These are phyloP conservation scores for Tauraco hartlaubi DNA, from an alignment of 2,797 vertebrate genomes.

Conservation along the genomic window DNA sequence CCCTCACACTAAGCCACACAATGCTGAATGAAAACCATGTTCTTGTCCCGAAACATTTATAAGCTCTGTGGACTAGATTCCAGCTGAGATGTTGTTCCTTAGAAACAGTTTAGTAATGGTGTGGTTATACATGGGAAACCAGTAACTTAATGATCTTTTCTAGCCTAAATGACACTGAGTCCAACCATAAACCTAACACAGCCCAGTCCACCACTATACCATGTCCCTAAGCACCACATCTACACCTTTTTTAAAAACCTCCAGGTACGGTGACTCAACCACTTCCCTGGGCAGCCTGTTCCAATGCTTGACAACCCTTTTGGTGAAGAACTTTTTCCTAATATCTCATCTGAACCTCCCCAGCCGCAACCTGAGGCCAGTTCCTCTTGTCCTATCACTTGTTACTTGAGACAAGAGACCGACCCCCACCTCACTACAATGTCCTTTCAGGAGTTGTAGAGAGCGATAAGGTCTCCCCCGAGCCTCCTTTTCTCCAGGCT, in stretches of 20 bases:
- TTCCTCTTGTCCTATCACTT: not conserved
- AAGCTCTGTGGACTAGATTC: not conserved
- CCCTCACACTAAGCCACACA: not conserved
- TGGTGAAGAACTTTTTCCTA: not conserved
- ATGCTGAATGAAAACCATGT: not conserved
- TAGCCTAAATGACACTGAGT: not conserved
- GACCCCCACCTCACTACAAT: fast-evolving
- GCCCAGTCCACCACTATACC: not conserved
- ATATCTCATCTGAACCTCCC: not conserved
- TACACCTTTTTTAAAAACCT: not conserved
- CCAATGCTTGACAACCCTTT: not conserved
- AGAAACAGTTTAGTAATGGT: not conserved
- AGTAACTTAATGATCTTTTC: not conserved
- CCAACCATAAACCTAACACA: not conserved
- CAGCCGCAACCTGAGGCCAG: not conserved
- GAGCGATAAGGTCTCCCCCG: fast-evolving
- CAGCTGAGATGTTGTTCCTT: not conserved
- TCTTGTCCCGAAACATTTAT: not conserved
- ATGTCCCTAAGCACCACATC: fast-evolving
- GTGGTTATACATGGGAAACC: not conserved
- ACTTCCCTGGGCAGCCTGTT: not conserved
- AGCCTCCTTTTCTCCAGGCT: not conserved
- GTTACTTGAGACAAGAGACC: not conserved
- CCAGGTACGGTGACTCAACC: not conserved
- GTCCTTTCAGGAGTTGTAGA: not conserved